These are phyloP conservation scores for Serilophus lunatus DNA, from an alignment of 2,113 vertebrate species.

Conservation along the genomic window DNA sequence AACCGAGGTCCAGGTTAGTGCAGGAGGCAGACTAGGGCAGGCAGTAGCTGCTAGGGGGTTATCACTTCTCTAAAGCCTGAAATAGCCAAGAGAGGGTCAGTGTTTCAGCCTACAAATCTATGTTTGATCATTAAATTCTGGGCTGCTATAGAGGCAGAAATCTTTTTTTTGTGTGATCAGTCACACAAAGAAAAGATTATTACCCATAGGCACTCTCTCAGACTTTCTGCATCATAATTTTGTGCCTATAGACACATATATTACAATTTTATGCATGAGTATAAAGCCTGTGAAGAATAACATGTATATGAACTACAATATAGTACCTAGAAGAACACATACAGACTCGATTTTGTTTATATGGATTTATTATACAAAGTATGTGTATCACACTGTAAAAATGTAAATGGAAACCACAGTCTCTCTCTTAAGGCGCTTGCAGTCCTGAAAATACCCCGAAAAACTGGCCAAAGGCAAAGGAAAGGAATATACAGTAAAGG, in stretches of 20 bases:
- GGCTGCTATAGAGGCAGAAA: background rate
- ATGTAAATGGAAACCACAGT: background rate
- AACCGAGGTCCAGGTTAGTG: background rate
- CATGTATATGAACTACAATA: background rate
- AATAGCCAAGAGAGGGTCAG: background rate
- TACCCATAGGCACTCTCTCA: background rate
- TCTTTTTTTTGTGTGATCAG: background rate
- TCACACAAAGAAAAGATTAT: background rate
- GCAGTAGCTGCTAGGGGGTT: background rate
- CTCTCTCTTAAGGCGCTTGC: background rate
- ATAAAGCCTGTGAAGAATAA: background rate
- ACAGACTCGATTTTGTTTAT: background rate
- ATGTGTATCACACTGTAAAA: background rate
- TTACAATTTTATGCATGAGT: background rate
- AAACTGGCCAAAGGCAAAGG: background rate
- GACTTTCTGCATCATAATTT: background rate
- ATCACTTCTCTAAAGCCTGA: background rate
- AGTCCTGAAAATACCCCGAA: background rate
- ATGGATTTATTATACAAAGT: background rate
- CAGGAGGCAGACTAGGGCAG: background rate
- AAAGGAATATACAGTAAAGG: background rate
- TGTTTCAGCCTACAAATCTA: background rate
- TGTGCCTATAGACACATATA: background rate
- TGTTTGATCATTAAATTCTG: background rate
- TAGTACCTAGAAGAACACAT: background rate